Percentiles rank a stretch among this genome's conserved stretches.
Evolutionary conservation across 1,140 invertebrate genomes (phyloP).

Genomic region (Drosophila parabipectinata): DNA sequence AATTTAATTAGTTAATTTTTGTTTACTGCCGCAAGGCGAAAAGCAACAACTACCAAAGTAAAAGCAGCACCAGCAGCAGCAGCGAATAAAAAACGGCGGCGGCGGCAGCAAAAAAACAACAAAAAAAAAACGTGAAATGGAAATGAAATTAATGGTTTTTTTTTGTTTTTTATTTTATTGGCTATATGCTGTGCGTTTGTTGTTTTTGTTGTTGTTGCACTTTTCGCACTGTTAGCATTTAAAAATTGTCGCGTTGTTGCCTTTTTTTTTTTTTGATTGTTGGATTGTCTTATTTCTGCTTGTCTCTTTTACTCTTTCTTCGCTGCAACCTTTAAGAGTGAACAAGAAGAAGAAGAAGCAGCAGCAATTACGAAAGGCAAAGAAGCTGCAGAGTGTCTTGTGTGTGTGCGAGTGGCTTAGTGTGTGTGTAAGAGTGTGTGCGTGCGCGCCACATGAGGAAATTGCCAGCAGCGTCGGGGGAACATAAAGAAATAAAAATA

Average conservation of each 20-base stretch:
- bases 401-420: conserved; percentile 54
- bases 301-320: conserved; percentile 21
- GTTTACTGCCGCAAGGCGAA: conserved; percentile 49
- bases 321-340: conserved; percentile 34
- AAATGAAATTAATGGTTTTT: conserved; percentile 40
- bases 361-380: conserved; percentile 43
- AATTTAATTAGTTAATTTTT: neutral
- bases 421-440: conserved; percentile 44
- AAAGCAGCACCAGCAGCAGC: conserved; percentile 14
- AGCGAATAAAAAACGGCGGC: conserved; percentile 32
- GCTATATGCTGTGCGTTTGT: neutral
- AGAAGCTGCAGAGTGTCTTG: conserved; percentile 52
- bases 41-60: conserved; percentile 32
- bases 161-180: conserved; percentile 1
- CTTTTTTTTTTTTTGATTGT: neutral
- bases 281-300: neutral
- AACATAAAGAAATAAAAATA: conserved; percentile 44
- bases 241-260: conserved; percentile 36
- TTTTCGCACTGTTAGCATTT: conserved; percentile 63
- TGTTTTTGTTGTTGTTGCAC: neutral
- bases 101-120: conserved; percentile 26
- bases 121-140: conserved; percentile 50
- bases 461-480: conserved; percentile 23
- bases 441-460: conserved; percentile 60
- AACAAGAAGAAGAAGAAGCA: conserved; percentile 13